Percentiles rank a stretch among this genome's conserved stretches.
phyloP scores from a whole-genome alignment of 2,797 vertebrate genomes.

The Schizothorax lantsangensis region DNA sequence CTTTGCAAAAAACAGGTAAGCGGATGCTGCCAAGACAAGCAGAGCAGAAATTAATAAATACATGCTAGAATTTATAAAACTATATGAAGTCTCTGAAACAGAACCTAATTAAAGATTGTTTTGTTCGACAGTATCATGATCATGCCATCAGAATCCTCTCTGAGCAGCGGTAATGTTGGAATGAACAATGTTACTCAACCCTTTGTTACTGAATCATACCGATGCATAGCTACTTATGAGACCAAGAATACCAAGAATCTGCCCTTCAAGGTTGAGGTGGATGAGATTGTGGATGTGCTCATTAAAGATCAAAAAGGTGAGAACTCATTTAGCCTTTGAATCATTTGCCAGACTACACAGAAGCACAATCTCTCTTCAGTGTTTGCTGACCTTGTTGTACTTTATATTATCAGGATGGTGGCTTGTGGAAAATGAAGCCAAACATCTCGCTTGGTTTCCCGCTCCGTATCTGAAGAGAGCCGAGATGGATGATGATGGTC shows the following conservation, averaged over 20 bases:
- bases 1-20: constrained; percentile 84
- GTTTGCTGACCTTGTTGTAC: neutral
- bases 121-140: constrained; percentile 80
- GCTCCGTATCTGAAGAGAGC: constrained; percentile 86
- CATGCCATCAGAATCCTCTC: constrained; percentile 78
- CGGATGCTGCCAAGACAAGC: neutral
- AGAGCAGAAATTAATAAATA: neutral
- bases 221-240: constrained; percentile 82
- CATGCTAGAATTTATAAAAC: neutral
- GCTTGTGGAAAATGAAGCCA: constrained; percentile 89
- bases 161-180: neutral
- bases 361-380: neutral
- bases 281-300: constrained; percentile 85
- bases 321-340: constrained; percentile 10
- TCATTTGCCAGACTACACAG: neutral
- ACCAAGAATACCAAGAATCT: constrained; percentile 86
- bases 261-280: constrained; percentile 76
- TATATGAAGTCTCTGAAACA: neutral
- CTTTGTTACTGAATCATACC: constrained; percentile 81
- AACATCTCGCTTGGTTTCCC: constrained; percentile 90
- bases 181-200: constrained; percentile 75
- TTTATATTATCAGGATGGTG: constrained; percentile 86
- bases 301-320: constrained; percentile 91
- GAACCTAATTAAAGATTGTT: neutral
- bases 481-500: constrained; percentile 55